Conservation (phyloP, 2,888 invertebrate genomes). For the Tuta absoluta region DNA sequence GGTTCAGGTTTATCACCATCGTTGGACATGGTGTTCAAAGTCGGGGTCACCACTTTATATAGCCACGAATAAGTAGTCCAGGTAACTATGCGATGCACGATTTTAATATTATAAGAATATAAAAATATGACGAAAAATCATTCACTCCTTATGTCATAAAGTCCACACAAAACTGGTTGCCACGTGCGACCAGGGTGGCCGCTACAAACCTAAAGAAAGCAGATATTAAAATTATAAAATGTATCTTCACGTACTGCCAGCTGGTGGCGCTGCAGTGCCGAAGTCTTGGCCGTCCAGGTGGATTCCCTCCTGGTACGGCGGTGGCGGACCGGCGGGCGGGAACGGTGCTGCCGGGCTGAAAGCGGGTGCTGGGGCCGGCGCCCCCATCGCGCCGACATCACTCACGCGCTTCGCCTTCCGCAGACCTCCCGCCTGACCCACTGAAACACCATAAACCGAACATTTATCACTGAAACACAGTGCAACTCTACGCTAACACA, state of each 20-base stretch:
- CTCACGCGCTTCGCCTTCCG: conserved; percentile 85
- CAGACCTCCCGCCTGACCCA: conserved; percentile 62
- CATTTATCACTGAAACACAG: conserved; percentile 23
- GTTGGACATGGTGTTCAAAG: no score
- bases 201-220: no score
- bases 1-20: no score
- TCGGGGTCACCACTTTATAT: no score
- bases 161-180: no score
- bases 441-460: conserved; percentile 47
- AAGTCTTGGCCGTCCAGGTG: conserved; percentile 67
- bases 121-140: no score
- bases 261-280: conserved; percentile 44
- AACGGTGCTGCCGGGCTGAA: conserved; percentile 55
- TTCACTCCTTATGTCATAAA: no score
- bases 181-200: no score
- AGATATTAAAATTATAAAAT: neutral
- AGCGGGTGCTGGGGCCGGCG: conserved; percentile 64
- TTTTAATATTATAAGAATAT: no score
- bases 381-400: conserved; percentile 86
- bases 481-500: neutral
- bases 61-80: no score
- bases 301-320: conserved; percentile 68
- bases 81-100: no score
- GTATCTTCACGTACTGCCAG: conserved; percentile 51
- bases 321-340: conserved; percentile 54